Evolutionary conservation across 2,888 invertebrate genomes (phyloP), one percentile per base, ranked within the genome.

Genomic region (Drosophila gaucha): DNA sequence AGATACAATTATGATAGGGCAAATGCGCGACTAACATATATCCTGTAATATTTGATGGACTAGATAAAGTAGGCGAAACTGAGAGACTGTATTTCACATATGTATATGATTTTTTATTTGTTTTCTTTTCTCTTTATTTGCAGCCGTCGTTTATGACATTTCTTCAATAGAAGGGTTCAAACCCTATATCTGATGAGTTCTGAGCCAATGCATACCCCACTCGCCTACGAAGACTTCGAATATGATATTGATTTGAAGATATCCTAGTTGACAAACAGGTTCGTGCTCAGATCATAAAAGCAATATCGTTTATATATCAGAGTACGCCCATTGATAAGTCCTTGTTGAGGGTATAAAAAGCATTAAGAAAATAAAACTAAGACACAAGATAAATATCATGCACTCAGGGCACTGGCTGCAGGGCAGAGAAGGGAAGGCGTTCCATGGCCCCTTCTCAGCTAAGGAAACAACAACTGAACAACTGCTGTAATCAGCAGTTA

Each of bases 401-500:
- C 38, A 58, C 54, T 55, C 36, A 43, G 43, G 49, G 14, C n/a
- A n/a, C 20, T 33, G 33, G 24, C 14, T 6, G 8, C 20, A 16
- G 9, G 33, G 35, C 3, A 31, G 6, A n/a, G 35, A 28, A 22
- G 47, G 31, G 28, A 8, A 10, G 36, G 36, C 36, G 18, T 18
- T 20, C 20, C 3, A 26, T 1, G 14, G 12, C 22, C 14, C 12
- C 28, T 20, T 47, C 39, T 30, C 38, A 30, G 31, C 35, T 9
- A 31, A 46, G 60, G 64, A 44, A 74, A 60, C 43, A 75, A 66
- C 69, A 60, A 62, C 65, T 46, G 46, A 46, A 39, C 86, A 88
- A 89, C 86, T 89, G 90, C 89, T 86, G 79, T 88, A 89, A 90
- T 90, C 90, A 90, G 90, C 90, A 90, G 89, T 90, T 90, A 90